Evolutionary conservation across 1,140 invertebrate species (phyloP), one percentile per base, ranked within the genome.

Genomic region (Temnothorax nylanderi): DNA sequence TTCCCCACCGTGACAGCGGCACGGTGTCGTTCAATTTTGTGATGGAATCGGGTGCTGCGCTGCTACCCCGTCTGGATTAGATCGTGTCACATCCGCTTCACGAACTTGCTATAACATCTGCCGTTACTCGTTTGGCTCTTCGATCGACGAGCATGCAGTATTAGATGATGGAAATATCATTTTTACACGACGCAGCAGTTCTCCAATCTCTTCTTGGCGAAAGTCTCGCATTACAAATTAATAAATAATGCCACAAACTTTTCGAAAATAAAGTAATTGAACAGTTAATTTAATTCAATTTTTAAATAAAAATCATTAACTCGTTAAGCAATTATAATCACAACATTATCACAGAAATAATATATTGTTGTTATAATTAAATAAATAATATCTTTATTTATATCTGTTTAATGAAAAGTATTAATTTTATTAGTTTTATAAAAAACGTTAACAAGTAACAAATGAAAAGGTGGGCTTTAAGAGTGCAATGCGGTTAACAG

Each of bases 81-180:
- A 60, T 84, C 80, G 69, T 84, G 80, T 84, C 80, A 84, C 69
- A 84, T 84, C 80, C 80, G 69, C 54, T 84, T 8, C 56, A 56
- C 80, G 69, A 84, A 84, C 80, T 84, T 84, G 44, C 80, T 84
- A 49, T 60, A 84, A 84, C 80, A 84, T 84, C 80, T 84, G 80
- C 80, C 80, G 69, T 54, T 74, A 84, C 54, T 84, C 54, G 80
- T 84, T 84, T 74, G 69, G 18, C 26, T 75, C 41, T 37, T 62
- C 80, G 80, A 75, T 84, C 80, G 37, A 71, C 10, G 69, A 75
- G 7, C 26, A 26, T 26, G n/a, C 80, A 41, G 54, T 84, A 75
- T 84, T 84, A 84, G 69, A 62, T 60, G 80, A 84, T 75, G 41
- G 80, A 75, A 75, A 75, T 60, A 41, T 75, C 26, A 74, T 62